Base-by-base conservation (phyloP, 2,888 invertebrate genomes). In the Plagiodera versicolora region DNA sequence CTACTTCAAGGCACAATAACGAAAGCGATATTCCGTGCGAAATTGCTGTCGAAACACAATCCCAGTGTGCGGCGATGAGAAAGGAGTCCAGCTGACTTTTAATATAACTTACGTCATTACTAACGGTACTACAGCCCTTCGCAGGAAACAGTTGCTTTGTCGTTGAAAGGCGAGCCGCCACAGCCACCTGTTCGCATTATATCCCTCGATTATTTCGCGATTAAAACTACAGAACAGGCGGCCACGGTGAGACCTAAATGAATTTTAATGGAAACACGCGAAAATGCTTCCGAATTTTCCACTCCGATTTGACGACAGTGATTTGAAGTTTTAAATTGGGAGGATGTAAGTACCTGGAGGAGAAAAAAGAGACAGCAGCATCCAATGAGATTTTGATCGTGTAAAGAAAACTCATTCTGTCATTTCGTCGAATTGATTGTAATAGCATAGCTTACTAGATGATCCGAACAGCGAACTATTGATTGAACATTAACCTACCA, bases 131-230 rank as follows among this genome's bases (percentile, higher is more conserved):
- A 51, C 56, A 60, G 55, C 60, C 60, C 60, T 46, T 46, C 28
- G 32, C 30, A 56, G 60, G 60, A 54, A 60, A 60, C 60, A 56
- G 60, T 60, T 60, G 56, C 56, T 60, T 60, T 51, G 60, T 60
- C 51, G 60, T 45, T 56, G 45, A 55, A 56, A 60, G 51, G 51
- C 39, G 35, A 49, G 47, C 55, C 55, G 60, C 50, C 59, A 60
- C 51, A 28, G 48, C 60, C 60, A 60, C 60, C 60, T 60, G 60
- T 60, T 60, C 55, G 51, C 55, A 45, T 59, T 56, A 51, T 56
- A 50, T 60, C 35, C 56, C 32, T 60, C 60, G 55, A 56, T 60
- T 60, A 60, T 60, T 51, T 32, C 24, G 50, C 56, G 60, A 60
- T 60, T 60, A 56, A 60, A 56, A 60, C 55, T 51, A 51, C 56